Percentiles rank a stretch among this genome's conserved stretches.
Conservation (phyloP, 1,140 invertebrate genomes). For the Tetragnatha versicolor region DNA sequence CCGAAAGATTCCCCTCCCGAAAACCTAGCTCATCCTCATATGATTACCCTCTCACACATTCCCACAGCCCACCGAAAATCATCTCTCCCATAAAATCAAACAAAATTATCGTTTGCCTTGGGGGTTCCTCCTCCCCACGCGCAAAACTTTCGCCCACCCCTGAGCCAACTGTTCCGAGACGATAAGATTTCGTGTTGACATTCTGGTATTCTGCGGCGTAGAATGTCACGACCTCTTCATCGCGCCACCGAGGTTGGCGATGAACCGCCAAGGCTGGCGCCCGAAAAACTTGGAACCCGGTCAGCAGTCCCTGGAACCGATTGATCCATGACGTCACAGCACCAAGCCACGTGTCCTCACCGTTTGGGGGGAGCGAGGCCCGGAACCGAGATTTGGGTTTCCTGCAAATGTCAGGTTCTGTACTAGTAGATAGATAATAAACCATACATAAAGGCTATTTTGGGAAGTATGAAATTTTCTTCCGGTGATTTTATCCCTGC, state of each 20-base stretch:
- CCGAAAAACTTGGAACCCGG: background rate
- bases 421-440: too few species aligned
- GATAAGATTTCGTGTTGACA: too few species aligned
- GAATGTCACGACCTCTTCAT: conserved; percentile 14
- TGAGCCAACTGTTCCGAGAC: background rate
- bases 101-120: background rate
- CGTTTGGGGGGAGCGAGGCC: background rate
- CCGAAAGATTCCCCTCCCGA: too few species aligned
- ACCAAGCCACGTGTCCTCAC: conserved; percentile 19
- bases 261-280: background rate
- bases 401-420: conserved; percentile 22
- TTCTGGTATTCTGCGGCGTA: too few species aligned
- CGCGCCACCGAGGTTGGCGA: background rate
- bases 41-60: too few species aligned
- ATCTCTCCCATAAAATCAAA: too few species aligned
- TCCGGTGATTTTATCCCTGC: too few species aligned
- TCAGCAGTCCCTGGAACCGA: conserved; percentile 22
- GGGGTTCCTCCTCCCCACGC: background rate
- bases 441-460: too few species aligned
- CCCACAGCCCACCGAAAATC: too few species aligned
- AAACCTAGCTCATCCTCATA: too few species aligned
- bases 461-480: too few species aligned
- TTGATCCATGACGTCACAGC: conserved; percentile 42
- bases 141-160: background rate
- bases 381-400: background rate